Evolutionary conservation across 1,140 invertebrate genomes (phyloP), one percentile per base, ranked within the genome.

Genomic region (Drosophila chauvacae): DNA sequence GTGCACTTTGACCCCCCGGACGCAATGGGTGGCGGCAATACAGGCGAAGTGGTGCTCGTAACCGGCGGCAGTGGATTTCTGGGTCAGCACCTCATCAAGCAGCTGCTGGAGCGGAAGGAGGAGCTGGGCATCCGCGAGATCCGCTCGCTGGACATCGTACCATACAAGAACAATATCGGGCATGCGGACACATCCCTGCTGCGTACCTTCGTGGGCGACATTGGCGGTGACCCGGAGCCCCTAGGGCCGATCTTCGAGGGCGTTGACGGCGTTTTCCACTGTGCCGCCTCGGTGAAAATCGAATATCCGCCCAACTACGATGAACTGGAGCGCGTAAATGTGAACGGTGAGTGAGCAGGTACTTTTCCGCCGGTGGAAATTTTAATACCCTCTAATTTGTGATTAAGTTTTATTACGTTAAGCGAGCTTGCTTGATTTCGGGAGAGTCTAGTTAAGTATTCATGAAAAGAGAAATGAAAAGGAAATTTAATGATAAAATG

Each of bases 41-140:
- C 42, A 35, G 47, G 55, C 20, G 91, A 92, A 37, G 80, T 92
- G 28, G 69, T 92, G 55, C 86, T 92, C 30, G 83, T 92, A 26
- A 92, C 91, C 23, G 95, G 95, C 42, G 95, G 94, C 11, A 94
- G 94, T 70, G 95, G 95, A 10, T 96, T 95, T 87, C 88, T 96
- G 33, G 95, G 95, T 10, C 95, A 95, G 78, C 95, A 96, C 87
- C 91, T 96, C 18, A 93, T 96, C 11, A 93, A 94, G 57, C 84
- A 95, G 10, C 93, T 96, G 68, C 80, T 94, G 72, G 84, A 93
- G 42, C 93, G 94, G 57, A 74, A 81, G 56, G 80, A 93, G 18
- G 86, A 87, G 39, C 58, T 92, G 42, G 63, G 65, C 47, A 93
- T 95, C 26, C 90, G 85, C 30, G 95, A 96, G 92, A 95, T 96